Base-by-base conservation (phyloP, 1,140 invertebrate species). In the Drosophila mauritiana region DNA sequence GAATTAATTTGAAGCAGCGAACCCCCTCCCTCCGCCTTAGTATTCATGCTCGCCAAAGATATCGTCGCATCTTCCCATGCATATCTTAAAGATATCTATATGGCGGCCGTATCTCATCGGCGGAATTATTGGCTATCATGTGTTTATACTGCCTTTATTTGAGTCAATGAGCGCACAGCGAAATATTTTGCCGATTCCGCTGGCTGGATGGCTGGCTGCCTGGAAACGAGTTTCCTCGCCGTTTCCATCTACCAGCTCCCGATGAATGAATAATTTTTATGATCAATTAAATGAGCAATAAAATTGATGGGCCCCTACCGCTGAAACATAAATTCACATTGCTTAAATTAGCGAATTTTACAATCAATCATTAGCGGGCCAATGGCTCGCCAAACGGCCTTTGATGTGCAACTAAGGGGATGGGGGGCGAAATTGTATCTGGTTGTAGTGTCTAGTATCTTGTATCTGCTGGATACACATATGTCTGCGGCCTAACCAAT, bases 231-330 rank as follows among this genome's bases (percentile, higher is more conserved):
- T 58, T 74, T 59, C 72, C 48, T 27, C 13, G 8, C 12, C 13
- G 12, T 13, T 39, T 13, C 37, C 37, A 39, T 39, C 37, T 39
- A 2, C 49, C 49, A 22, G 61, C 54, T 54, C 39, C 62, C 69
- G 81, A 88, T 86, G 83, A 86, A 88, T 86, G 82, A 86, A 86
- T 86, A 86, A 86, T 86, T 86, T 86, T 79, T 82, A 86, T 82
- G 82, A 86, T 86, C 82, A 86, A 86, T 86, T 86, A 86, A 86
- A 88, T 88, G 82, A 51, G 83, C 82, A 79, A 86, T 86, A 88
- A 86, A 86, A 88, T 88, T 82, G 75, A 86, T 86, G 83, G 62
- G 57, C 65, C 54, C 61, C 74, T 59, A 52, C 56, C 59, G 46
- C 54, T 58, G 59, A 68, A 86, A 78, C 83, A 82, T 79, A 76